Evolutionary conservation across 2,888 invertebrate species (phyloP), one percentile per base, ranked within the genome.

Genomic region (Junonia oenone): DNA sequence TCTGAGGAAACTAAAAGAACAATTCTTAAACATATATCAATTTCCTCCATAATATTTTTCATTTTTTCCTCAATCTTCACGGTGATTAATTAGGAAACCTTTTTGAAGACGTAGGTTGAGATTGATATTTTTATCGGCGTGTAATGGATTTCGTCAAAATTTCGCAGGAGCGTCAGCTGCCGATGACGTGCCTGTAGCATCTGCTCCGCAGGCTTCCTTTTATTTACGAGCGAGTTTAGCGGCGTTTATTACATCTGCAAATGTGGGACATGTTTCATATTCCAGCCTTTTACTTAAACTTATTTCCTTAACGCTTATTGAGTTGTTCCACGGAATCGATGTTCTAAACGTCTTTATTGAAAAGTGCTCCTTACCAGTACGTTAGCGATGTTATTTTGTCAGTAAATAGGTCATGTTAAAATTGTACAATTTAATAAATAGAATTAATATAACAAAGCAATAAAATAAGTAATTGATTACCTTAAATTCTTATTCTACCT

Each of bases 201-300:
- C 78, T 77, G 77, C 81, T 78, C 79, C 78, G 76, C 75, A 74
- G 65, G 69, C 69, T 77, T 74, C 78, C 75, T 81, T 83, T 88
- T 87, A 87, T 87, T 87, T 86, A 86, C 83, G 83, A 79, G 75
- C 76, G 71, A 80, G 78, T 83, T 83, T 80, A 83, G 76, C 78
- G 76, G 73, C 76, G 78, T 82, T 84, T 85, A 86, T 83, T 86
- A 80, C 82, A 73, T 73, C 72, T 81, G 75, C 66, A 76, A 75
- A 73, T 69, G 68, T 69, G 72, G 69, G 75, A 79, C 75, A 78
- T 81, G 80, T 78, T 82, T 81, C 78, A 83, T 80, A 81, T 79
- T 76, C 75, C 67, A 68, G 71, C 70, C 75, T 75, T 78, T 74
- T 76, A 67, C 72, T 68, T 73, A 72, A 72, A 70, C 69, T 69